Evolutionary conservation across 2,113 vertebrate genomes (phyloP), one percentile per base, ranked within the genome.

Genomic region (Prionailurus bengalensis): DNA sequence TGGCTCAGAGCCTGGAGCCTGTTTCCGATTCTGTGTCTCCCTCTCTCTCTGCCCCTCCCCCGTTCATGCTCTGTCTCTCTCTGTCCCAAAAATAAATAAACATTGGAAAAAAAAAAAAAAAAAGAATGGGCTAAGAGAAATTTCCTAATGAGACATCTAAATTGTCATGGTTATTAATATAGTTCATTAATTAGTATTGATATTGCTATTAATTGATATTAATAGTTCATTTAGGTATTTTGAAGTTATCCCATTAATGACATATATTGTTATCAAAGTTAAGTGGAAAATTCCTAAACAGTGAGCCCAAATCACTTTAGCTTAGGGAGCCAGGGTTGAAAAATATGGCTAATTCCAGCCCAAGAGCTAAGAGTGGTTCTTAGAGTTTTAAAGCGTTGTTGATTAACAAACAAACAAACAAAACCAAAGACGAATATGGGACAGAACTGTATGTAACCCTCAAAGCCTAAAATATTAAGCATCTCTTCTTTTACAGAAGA

Each of bases 181-280:
- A n/a, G 17, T 65, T 95, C 53, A 58, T 85, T 95, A 45, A 45
- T 45, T 45, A 45, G 9, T 45, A 45, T 45, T 45, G 45, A 45
- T 45, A 45, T 8, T 45, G 45, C 45, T 45, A 45, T 45, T 45
- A 45, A 45, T 45, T 45, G 7, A 45, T 45, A 45, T 45, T 45
- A 45, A 89, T 93, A n/a, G 17, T 70, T 95, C 53, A 58, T 85
- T 95, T 79, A 91, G 83, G 71, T 91, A 86, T 95, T 93, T 95
- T 61, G 55, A 88, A 94, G 65, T 95, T 70, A 80, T 81, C 16
- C 11, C 4, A 33, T 45, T 93, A 63, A 29, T 48, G 86, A 29
- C 70, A 48, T 78, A 3, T 6, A 70, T 33, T 45, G 0, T 80
- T 95, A 87, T 21, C 5, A 31, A 97, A 42, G 10, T 65, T 53